A percentile compares a stretch with the other conserved stretches of the same genome.
Conservation (phyloP, 2,797 vertebrate species). For the Hipposideros larvatus region DNA sequence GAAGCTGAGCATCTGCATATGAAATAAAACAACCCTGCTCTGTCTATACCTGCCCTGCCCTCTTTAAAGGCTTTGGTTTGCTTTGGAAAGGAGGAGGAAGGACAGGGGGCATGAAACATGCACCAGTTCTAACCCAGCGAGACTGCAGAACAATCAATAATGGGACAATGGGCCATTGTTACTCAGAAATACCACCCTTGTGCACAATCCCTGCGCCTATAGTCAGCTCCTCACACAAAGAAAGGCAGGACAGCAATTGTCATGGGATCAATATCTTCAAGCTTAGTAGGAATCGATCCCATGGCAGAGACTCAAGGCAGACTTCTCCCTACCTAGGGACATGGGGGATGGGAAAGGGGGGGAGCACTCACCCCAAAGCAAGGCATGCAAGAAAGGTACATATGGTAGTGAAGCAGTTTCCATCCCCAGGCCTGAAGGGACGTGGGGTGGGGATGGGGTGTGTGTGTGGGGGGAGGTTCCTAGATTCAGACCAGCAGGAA, state of each 20-base stretch:
- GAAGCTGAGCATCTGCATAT: not conserved
- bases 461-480: not conserved
- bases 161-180: constrained; percentile 29
- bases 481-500: not conserved
- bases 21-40: not conserved
- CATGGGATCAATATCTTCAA: constrained; percentile 25
- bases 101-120: not conserved
- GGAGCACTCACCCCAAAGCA: rapidly evolving
- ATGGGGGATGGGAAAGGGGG: too few relatives aligned
- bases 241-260: constrained; percentile 10
- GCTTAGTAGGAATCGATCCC: not conserved
- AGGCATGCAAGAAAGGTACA: not conserved
- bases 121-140: not conserved
- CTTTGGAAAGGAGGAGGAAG: not conserved
- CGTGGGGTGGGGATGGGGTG: too few relatives aligned
- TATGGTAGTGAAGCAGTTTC: not conserved
- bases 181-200: not conserved
- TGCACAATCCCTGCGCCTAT: not conserved
- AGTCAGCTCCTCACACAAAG: constrained; percentile 31
- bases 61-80: not conserved
- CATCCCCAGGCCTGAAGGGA: not conserved
- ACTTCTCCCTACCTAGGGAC: not conserved
- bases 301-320: not conserved
- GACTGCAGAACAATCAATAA: constrained; percentile 45
- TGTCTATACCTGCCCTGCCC: not conserved